phyloP scores from a whole-genome alignment of 2,797 vertebrate species.

The Clarias laeviceps region DNA sequence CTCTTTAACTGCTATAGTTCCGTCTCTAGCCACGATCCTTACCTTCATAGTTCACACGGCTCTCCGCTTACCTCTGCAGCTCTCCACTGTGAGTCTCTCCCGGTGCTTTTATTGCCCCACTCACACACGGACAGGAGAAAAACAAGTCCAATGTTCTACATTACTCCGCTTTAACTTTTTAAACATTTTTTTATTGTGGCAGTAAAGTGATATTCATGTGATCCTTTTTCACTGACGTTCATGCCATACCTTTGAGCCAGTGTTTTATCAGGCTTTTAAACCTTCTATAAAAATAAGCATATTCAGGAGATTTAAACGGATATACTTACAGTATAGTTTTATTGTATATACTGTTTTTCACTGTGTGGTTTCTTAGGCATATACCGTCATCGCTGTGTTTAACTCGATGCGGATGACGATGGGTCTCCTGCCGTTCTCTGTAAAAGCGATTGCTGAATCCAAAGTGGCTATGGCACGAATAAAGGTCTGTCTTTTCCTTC shows the following conservation, averaged over 20 bases:
- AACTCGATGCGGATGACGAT: slow-evolving; percentile 79
- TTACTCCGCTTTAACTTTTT: neutral
- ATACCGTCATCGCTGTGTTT: slow-evolving; percentile 80
- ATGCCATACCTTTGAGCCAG: neutral
- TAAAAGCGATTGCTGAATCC: slow-evolving; percentile 77
- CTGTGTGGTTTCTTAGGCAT: slow-evolving; percentile 70
- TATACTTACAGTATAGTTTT: no score
- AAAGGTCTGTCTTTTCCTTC: slow-evolving; percentile 67
- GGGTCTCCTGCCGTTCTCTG: slow-evolving; percentile 69
- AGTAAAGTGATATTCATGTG: neutral
- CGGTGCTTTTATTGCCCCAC: neutral
- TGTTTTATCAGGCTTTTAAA: neutral
- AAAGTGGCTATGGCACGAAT: slow-evolving; percentile 74
- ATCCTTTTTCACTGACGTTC: neutral
- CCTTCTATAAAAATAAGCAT: neutral
- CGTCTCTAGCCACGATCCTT: slow-evolving; percentile 72
- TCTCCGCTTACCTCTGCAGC: slow-evolving; percentile 63
- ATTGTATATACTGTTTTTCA: neutral
- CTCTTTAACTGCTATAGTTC: slow-evolving; percentile 68
- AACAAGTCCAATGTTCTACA: neutral
- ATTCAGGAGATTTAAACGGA: neutral
- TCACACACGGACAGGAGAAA: neutral
- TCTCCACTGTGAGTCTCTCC: slow-evolving; percentile 63
- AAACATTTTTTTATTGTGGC: neutral
- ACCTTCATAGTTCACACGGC: slow-evolving; percentile 79